Conservation (phyloP, 2,797 vertebrate genomes). For the Anas flavirostris region DNA sequence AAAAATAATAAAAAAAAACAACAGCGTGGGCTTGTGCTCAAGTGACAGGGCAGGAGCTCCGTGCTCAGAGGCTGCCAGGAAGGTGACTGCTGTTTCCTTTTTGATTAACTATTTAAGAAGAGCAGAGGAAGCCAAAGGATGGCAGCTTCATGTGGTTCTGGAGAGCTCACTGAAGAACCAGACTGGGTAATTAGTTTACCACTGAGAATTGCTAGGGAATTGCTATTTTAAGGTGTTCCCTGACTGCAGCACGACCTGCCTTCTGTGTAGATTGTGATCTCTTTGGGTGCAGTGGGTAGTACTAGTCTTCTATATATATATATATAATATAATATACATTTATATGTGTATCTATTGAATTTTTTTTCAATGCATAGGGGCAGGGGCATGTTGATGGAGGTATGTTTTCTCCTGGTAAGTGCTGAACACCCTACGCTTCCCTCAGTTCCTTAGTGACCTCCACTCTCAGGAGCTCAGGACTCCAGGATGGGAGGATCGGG, state of each 20-base stretch:
- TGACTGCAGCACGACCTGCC: not conserved
- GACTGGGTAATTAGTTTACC: conserved; percentile 19
- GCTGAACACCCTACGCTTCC: not conserved
- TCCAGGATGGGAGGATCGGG: not conserved
- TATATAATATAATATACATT: not conserved
- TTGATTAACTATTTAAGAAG: conserved; percentile 20
- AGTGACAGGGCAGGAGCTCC: not conserved
- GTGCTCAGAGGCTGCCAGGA: not conserved
- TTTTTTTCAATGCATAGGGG: too few relatives aligned
- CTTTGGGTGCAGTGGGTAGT: not conserved
- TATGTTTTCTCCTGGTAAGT: not conserved
- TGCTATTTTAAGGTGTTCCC: not conserved
- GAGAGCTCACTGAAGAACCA: not conserved
- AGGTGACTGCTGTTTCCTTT: not conserved
- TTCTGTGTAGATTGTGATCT: not conserved
- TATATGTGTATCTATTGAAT: not conserved
- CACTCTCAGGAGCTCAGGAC: not conserved
- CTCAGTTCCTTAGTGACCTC: not conserved
- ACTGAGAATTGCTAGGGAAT: not conserved
- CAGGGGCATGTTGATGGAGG: not conserved
- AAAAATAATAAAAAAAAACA: not conserved
- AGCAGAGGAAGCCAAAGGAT: not conserved
- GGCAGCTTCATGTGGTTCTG: not conserved
- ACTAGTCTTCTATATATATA: not conserved
- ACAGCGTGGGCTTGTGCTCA: not conserved